Base-by-base conservation (phyloP, 2,888 invertebrate genomes). In the Thecophora atra region DNA sequence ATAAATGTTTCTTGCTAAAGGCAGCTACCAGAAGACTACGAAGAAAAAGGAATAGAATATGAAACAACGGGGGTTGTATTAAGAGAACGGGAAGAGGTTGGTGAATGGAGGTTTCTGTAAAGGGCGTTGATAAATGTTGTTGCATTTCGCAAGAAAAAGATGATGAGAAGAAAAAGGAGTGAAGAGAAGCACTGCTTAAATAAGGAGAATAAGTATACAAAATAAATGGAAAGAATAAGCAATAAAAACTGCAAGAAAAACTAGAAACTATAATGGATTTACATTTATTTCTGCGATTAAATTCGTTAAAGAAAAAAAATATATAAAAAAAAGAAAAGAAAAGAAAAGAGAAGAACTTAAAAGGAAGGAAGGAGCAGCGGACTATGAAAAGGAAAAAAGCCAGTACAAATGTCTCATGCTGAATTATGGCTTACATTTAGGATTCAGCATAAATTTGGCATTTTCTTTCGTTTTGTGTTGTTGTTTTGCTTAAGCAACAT, bases 281-380 rank as follows among this genome's bases (percentile, higher is more conserved):
- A 28, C 26, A 60, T 60, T 60, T 60, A 60, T 60, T 60, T 24
- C 11, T 60, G 60, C 60, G 30, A 60, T 28, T 60, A 60, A 60
- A 60, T 60, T 60, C 17, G 28, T 26, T 60, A 28, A 47, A 37
- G 37, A 37, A 37, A 11, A 37, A 37, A 37, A 11, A 2, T 6
- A 37, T 37, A 8, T 37, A 6, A 1, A 37, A 37, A 47, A 47
- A 47, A 47, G 8, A 1, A 17, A n/a, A 47, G 13, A 47, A 47
- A 47, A 5, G 17, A n/a, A 5, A 17, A 47, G 6, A n/a, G n/a
- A n/a, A n/a, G n/a, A n/a, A n/a, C n/a, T n/a, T n/a, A n/a, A n/a
- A n/a, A n/a, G n/a, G n/a, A 7, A 58, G 58, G 21, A 58, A 1
- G 19, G n/a, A 58, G 21, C 6, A 47, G 13, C 47, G 47, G 47